phyloP scores from a whole-genome alignment of 2,888 invertebrate species.

The Gisinianus flammeolus region DNA sequence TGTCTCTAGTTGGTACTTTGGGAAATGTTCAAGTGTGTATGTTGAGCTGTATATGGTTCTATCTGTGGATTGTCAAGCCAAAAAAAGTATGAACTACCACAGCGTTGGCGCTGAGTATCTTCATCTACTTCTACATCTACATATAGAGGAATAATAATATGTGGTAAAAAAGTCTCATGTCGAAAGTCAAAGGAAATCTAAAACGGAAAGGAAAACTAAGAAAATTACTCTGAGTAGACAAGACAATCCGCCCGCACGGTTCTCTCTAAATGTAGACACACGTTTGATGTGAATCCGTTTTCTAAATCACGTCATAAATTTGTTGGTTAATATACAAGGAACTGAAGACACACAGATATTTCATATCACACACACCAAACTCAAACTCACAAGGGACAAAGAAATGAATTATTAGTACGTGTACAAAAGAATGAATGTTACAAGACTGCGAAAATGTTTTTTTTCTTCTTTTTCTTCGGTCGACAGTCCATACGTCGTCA shows the following conservation, averaged over 20 bases:
- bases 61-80: neutral
- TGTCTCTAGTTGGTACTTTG: too few relatives aligned
- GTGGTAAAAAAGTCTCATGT: too few relatives aligned
- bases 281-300: neutral
- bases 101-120: neutral
- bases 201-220: too few relatives aligned
- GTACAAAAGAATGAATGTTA: neutral
- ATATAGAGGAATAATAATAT: too few relatives aligned
- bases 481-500: slow-evolving; percentile 39
- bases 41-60: too few relatives aligned
- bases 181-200: too few relatives aligned
- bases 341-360: neutral
- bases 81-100: neutral
- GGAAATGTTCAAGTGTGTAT: too few relatives aligned
- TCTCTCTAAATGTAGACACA: neutral
- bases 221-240: too few relatives aligned
- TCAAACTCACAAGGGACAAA: neutral
- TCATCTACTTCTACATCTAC: neutral
- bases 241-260: neutral
- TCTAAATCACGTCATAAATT: neutral
- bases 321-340: neutral
- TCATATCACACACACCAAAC: neutral
- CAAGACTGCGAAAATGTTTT: neutral
- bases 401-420: neutral
- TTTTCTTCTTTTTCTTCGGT: slow-evolving; percentile 2